Base-by-base conservation (phyloP, 37 sponge, comb jelly and placozoan species). In the Petrosia ficiformis region DNA sequence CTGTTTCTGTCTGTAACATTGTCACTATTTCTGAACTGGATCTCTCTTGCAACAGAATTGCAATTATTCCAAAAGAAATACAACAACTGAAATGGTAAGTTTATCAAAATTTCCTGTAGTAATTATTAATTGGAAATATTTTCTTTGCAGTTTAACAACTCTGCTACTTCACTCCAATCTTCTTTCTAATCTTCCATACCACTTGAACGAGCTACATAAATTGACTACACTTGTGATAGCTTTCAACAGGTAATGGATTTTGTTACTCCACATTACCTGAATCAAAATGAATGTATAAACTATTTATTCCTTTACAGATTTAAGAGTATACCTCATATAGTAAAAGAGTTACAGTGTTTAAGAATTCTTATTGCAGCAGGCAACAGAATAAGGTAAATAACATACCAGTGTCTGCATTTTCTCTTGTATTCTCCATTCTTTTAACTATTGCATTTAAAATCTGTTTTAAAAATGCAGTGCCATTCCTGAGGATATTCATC, bases 111-210 rank as follows among this genome's bases (percentile, higher is more conserved):
- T n/a, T n/a, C n/a, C n/a, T n/a, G n/a, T n/a, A n/a, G n/a, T n/a
- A n/a, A 39, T 5, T 68, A 11, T 68, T 41, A 21, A 29, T 38
- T 68, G 6, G 70, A 22, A 33, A 11, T 68, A 6, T 48, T 24
- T 39, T 24, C 42, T 58, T n/a, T 63, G 0, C 59, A 95, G 92
- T 24, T 74, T 95, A 8, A 71, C 78, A 2, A 75, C 83, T 24
- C 92, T 95, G 24, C 93, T 85, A 16, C 74, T 95, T 24, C 88
- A 88, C 71, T 73, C 89, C 69, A 95, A 95, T 60, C 83, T 76
- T 16, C 73, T 95, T 33, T 79, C 67, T 1, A 42, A 42, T 33
- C 75, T 95, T 28, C 95, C 95, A 22, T 39, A 70, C 42, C 44
- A 81, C 14, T 1, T 95, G 52, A 64, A 43, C 38, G 65, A 87